Base-by-base conservation (phyloP, 2,888 invertebrate species). In the Monoplex corrugatus region DNA sequence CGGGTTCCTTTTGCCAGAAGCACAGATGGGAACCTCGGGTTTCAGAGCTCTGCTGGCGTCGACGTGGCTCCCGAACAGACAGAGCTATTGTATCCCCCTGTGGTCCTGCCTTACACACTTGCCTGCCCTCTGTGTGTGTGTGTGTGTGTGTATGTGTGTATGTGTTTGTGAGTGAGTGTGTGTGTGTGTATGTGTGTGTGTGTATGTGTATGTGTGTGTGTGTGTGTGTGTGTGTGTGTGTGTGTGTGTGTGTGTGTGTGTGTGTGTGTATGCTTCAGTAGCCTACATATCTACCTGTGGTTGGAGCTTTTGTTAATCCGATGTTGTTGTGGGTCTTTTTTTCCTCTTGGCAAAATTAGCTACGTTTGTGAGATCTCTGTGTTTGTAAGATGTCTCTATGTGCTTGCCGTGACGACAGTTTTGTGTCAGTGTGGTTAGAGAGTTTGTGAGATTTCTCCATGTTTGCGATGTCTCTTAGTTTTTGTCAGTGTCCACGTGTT, bases 71-170 rank as follows among this genome's bases (percentile, higher is more conserved):
- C 28, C 68, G 28, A n/a, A 32, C 68, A 68, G 32, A 57, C 57
- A 57, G 57, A 68, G 68, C 68, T 68, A 68, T 68, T 68, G 68
- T 68, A 68, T 68, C 28, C 68, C 68, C 68, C 8, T 68, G 68
- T 16, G 68, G n/a, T 68, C 1, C 6, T 57, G 57, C 57, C 57
- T 57, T 57, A 28, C 57, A 16, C 28, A 28, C 68, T 32, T 68
- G 68, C n/a, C 68, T 68, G 68, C 68, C 68, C 32, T 63, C 3
- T 63, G 23, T 16, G 8, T 23, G 23, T 63, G 63, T 63, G 8
- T 23, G 8, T 63, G 63, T 63, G 38, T 72, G 75, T 75, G 75
- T 38, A 23, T 75, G 75, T 38, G 75, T 75, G 75, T 38, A 38
- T 75, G 75, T 75, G 75, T 75, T 35, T 38, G 38, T 75, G 75